Conservation (phyloP, 2,113 vertebrate genomes). For the Cryptomyrus ogoouensis region DNA sequence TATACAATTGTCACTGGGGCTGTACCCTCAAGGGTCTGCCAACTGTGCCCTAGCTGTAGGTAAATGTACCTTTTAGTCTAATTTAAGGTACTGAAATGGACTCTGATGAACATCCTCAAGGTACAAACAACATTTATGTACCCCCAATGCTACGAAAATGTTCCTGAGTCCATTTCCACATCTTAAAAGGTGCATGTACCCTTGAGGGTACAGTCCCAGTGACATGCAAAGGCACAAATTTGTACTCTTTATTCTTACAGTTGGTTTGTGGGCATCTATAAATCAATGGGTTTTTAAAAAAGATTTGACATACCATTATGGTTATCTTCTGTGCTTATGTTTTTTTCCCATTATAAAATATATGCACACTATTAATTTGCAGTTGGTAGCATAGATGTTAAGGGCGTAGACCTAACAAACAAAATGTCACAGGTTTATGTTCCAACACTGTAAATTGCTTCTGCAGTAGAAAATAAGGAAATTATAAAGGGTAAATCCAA, state of each 20-base stretch:
- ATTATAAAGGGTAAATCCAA: not conserved
- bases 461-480: not conserved
- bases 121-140: not conserved
- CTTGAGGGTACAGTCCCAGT: not conserved
- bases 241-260: not conserved
- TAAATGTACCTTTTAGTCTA: not conserved
- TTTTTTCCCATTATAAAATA: not conserved
- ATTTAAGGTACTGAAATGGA: not conserved
- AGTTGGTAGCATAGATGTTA: not conserved
- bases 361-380: not conserved
- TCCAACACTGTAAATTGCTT: not conserved
- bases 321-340: not conserved
- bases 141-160: not conserved
- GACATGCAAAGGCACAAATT: not conserved
- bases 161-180: not conserved
- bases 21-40: not conserved
- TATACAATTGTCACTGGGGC: too few species aligned
- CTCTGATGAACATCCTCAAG: not conserved
- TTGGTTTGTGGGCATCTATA: not conserved
- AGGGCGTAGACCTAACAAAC: not conserved
- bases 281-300: not conserved
- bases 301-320: not conserved
- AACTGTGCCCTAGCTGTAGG: not conserved
- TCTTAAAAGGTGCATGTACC: too few species aligned
- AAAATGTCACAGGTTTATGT: not conserved